A percentile compares a stretch with the other conserved stretches of the same genome.
phyloP scores from a whole-genome alignment of 2,113 vertebrate species.

The Hiodon alosoides region DNA sequence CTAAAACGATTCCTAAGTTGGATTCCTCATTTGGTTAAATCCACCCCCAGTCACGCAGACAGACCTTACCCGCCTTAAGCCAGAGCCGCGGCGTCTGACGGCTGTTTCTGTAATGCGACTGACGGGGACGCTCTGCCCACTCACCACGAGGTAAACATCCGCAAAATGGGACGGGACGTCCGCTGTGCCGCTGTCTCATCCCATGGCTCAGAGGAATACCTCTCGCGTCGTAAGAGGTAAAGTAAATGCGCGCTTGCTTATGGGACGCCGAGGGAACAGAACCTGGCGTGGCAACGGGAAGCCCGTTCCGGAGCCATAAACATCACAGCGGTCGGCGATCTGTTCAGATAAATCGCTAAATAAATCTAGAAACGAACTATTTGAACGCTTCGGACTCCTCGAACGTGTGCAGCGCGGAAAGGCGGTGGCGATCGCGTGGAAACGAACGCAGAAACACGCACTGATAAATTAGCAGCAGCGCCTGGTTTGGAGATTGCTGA shows the following conservation, averaged over 20 bases:
- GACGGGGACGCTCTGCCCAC: neutral
- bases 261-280: neutral
- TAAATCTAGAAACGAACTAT: neutral
- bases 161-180: neutral
- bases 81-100: neutral
- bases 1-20: too few relatives aligned
- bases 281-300: too few relatives aligned
- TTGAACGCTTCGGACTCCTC: neutral
- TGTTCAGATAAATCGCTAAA: conserved; percentile 15
- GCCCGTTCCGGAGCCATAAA: conserved; percentile 2
- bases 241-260: conserved; percentile 5
- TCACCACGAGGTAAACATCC: conserved; percentile 7
- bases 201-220: neutral
- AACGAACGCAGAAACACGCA: neutral
- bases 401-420: neutral
- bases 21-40: too few relatives aligned
- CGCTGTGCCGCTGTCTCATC: neutral
- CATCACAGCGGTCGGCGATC: neutral
- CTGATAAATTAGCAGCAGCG: neutral
- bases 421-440: neutral
- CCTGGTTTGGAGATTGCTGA: conserved; percentile 11
- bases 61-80: too few relatives aligned
- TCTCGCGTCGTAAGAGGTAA: neutral
- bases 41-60: too few relatives aligned
- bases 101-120: neutral